Base-by-base conservation (phyloP, 2,888 invertebrate genomes). In the Zygothrica quintamaculata region DNA sequence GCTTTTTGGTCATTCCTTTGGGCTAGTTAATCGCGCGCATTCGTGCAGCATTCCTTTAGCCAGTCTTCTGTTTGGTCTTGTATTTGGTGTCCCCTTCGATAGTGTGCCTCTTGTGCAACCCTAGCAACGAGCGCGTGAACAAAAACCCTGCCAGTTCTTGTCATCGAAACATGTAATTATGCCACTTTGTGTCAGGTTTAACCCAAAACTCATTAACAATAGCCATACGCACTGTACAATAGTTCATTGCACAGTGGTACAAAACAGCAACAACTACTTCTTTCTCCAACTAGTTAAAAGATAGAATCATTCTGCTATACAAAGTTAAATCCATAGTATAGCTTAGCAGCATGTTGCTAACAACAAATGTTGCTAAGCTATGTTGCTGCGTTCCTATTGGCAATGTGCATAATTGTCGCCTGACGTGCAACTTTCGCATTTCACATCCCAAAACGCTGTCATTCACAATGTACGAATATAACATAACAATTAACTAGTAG, bases 81-180 rank as follows among this genome's bases (percentile, higher is more conserved):
- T 3, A 5, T 22, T 5, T 22, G 18, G 18, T 22, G 18, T 22
- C 52, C 9, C 26, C 51, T 40, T 22, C 33, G 40, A 39, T 22
- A n/a, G n/a, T 4, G n/a, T 29, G 9, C 13, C 34, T 13, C 13
- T 6, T 34, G 50, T 9, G 5, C 9, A 7, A 2, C 29, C 29
- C 29, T 5, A 2, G 60, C 40, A 43, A 57, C 39, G 65, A 57
- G 60, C 56, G 71, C 68, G 75, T 69, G 68, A 75, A 75, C 58
- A 68, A 44, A n/a, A 44, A 51, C 16, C 61, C 46, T 56, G 67
- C 46, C 46, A 47, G 64, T 46, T 65, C 73, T 77, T 86, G 85
- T 85, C 87, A 85, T 82, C 84, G 51, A 80, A 86, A 89, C 82
- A 75, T 88, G 86, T 89, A 88, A 89, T 89, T 89, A 88, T 78